Evolutionary conservation across 2,113 vertebrate species (phyloP).

Genomic region (Fregetta grallaria): DNA sequence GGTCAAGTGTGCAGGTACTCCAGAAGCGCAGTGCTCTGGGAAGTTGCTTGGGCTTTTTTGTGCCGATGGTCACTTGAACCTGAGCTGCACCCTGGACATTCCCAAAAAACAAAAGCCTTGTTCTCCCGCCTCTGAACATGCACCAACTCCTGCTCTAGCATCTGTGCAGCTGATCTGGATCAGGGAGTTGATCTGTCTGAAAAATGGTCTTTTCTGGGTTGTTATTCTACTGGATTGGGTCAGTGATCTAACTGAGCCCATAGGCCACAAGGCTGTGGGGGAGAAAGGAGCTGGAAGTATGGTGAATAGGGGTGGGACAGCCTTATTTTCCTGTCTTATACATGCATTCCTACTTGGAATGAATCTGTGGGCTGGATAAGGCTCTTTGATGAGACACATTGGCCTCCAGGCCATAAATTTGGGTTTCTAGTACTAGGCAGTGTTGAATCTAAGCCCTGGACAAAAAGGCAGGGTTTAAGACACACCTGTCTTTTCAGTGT

Average conservation of each 20-base stretch:
- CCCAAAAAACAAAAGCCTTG: background rate
- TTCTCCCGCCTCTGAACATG: background rate
- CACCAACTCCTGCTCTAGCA: background rate
- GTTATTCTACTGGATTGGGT: background rate
- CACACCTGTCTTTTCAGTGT: background rate
- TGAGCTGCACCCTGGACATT: background rate
- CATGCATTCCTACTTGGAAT: background rate
- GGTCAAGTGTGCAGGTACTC: background rate
- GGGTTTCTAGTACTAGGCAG: background rate
- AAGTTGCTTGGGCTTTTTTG: background rate
- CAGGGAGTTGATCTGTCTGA: background rate
- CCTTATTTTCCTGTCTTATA: background rate
- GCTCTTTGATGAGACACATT: background rate
- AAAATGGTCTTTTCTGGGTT: background rate
- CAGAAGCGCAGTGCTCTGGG: background rate
- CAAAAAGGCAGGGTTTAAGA: background rate
- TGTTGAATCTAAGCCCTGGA: background rate
- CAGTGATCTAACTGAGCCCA: background rate
- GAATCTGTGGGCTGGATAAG: background rate
- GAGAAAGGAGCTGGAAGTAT: background rate
- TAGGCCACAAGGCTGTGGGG: accelerated
- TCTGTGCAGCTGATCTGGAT: background rate
- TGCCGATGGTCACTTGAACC: background rate
- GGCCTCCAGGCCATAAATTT: background rate
- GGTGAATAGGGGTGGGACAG: background rate